phyloP scores from a whole-genome alignment of 1,140 invertebrate species.

The Drosophila ogumai region DNA sequence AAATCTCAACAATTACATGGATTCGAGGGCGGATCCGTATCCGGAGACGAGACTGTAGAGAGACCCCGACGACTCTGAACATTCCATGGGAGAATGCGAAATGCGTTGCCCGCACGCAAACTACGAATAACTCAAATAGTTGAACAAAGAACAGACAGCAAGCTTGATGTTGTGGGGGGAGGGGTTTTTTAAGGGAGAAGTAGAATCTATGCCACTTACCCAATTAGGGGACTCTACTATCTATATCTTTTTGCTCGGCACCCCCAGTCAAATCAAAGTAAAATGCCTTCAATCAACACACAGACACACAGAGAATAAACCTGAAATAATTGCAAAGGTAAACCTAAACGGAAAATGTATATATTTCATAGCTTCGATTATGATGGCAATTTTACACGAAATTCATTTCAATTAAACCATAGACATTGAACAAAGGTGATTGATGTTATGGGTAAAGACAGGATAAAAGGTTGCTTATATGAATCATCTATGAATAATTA shows the following conservation, averaged over 20 bases:
- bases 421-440: conserved; percentile 1
- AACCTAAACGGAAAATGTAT: background rate
- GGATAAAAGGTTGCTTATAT: background rate
- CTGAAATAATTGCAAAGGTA: background rate
- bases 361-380: background rate
- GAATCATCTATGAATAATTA: background rate
- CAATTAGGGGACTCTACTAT: conserved; percentile 30
- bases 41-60: conserved; percentile 5
- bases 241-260: background rate
- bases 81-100: conserved; percentile 59
- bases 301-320: background rate
- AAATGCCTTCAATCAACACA: conserved; percentile 11
- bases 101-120: conserved; percentile 60
- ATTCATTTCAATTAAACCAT: conserved; percentile 14
- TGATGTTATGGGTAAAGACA: conserved; percentile 11
- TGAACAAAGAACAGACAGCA: conserved; percentile 32
- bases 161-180: background rate
- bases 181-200: background rate
- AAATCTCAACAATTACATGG: conserved; percentile 42
- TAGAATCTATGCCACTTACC: conserved; percentile 37
- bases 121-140: conserved; percentile 67
- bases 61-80: background rate
- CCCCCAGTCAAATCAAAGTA: conserved; percentile 4
- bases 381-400: conserved; percentile 16
- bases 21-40: conserved; percentile 17